These are phyloP conservation scores for Craterocephalus amniculus DNA, from an alignment of 2,797 vertebrate species.

Conservation along the genomic window DNA sequence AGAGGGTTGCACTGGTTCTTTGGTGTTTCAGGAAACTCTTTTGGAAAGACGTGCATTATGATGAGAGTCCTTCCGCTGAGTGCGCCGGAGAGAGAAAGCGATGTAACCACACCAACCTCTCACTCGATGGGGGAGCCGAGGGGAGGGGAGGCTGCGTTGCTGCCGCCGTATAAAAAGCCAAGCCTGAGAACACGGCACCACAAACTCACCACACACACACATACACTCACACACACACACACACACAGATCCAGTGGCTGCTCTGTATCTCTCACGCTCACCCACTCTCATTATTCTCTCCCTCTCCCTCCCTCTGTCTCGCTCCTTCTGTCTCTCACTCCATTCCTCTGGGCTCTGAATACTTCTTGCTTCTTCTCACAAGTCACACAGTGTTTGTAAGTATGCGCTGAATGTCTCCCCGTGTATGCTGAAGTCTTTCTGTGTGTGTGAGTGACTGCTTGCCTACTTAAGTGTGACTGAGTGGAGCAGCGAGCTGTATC, in stretches of 20 bases:
- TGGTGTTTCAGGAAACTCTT: constrained; percentile 44
- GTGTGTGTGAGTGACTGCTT: constrained; percentile 68
- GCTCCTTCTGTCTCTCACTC: constrained; percentile 68
- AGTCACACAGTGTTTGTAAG: constrained; percentile 77
- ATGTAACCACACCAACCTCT: constrained; percentile 70
- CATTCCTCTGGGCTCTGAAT: constrained; percentile 73
- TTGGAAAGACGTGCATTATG: constrained; percentile 59
- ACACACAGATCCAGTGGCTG: constrained; percentile 67
- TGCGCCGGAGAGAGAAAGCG: constrained; percentile 52
- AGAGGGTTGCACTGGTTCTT: constrained; percentile 35
- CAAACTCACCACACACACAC: constrained; percentile 76
- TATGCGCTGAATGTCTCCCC: constrained; percentile 65
- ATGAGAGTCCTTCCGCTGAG: constrained; percentile 71
- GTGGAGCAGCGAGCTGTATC: constrained; percentile 68
- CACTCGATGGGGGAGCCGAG: constrained; percentile 58
- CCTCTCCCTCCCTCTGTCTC: constrained; percentile 48
- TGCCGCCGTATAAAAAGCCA: constrained; percentile 80
- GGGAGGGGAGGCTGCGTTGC: constrained; percentile 44
- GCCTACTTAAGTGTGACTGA: constrained; percentile 67
- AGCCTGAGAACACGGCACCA: constrained; percentile 78
- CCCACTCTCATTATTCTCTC: constrained; percentile 65
- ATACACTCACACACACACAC: constrained; percentile 44
- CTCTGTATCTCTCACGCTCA: constrained; percentile 74
- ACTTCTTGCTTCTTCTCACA: constrained; percentile 76
- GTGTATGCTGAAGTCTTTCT: constrained; percentile 58